phyloP scores from a whole-genome alignment of 2,797 vertebrate species.

The Intellagama lesueurii region DNA sequence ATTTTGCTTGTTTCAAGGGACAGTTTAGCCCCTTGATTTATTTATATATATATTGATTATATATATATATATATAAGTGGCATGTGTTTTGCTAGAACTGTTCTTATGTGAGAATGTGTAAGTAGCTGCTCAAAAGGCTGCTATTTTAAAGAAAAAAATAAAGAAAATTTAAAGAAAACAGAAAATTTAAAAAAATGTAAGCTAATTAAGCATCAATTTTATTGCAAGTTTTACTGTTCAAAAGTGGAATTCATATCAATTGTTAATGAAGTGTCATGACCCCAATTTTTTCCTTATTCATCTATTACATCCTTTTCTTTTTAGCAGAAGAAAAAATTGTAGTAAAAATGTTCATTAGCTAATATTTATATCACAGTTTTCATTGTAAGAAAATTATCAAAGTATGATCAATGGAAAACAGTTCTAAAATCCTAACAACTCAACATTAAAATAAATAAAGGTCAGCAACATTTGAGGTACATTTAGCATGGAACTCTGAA shows the following conservation, averaged over 20 bases:
- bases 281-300: background rate
- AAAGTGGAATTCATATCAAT: background rate
- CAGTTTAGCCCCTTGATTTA: too few relatives aligned
- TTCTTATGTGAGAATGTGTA: background rate
- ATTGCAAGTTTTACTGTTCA: slow-evolving; percentile 1
- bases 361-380: slow-evolving; percentile 12
- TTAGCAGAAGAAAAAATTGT: background rate
- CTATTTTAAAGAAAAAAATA: background rate
- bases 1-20: too few relatives aligned
- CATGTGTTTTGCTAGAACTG: too few relatives aligned
- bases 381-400: slow-evolving; percentile 11
- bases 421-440: background rate
- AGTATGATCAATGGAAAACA: background rate
- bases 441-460: slow-evolving; percentile 9
- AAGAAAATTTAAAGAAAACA: slow-evolving; percentile 7
- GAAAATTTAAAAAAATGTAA: background rate
- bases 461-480: background rate
- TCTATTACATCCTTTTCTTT: background rate
- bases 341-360: background rate
- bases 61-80: too few relatives aligned
- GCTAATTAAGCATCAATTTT: background rate
- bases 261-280: background rate
- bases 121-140: background rate
- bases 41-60: too few relatives aligned
- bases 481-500: background rate